These are phyloP conservation scores for Colinus virginianus DNA, from an alignment of 2,113 vertebrate species.

Conservation along the genomic window DNA sequence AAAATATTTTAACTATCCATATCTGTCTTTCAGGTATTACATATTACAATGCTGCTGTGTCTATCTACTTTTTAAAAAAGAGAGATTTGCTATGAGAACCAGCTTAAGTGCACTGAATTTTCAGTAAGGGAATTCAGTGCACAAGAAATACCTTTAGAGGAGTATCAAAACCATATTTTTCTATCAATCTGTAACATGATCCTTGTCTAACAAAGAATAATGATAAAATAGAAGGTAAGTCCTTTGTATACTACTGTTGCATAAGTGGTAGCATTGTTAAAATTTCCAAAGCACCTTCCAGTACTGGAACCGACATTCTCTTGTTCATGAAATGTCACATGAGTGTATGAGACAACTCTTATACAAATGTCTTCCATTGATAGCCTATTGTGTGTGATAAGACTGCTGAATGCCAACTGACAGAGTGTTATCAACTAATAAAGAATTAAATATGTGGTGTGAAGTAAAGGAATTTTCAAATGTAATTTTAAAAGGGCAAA, in stretches of 20 bases:
- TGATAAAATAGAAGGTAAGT: background rate
- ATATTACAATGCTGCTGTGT: background rate
- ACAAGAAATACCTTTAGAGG: background rate
- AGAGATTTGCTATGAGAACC: background rate
- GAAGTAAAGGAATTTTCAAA: too few species aligned
- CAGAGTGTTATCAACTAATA: too few species aligned
- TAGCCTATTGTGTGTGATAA: accelerated
- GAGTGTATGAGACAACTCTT: background rate
- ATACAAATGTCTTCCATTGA: background rate
- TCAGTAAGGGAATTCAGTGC: background rate
- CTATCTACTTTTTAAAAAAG: background rate
- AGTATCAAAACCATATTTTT: background rate
- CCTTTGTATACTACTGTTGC: background rate
- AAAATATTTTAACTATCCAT: background rate
- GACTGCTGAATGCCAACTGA: too few species aligned
- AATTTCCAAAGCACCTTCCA: background rate
- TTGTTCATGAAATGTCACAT: background rate
- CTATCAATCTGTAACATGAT: background rate
- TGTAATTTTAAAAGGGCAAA: too few species aligned
- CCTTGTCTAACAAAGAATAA: background rate
- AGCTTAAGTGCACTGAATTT: background rate
- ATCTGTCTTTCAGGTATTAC: background rate
- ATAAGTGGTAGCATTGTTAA: background rate
- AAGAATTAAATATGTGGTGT: too few species aligned
- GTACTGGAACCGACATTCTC: accelerated